These are phyloP conservation scores for Gymnorhina tibicen DNA, from an alignment of 2,113 vertebrate genomes.

Conservation along the genomic window DNA sequence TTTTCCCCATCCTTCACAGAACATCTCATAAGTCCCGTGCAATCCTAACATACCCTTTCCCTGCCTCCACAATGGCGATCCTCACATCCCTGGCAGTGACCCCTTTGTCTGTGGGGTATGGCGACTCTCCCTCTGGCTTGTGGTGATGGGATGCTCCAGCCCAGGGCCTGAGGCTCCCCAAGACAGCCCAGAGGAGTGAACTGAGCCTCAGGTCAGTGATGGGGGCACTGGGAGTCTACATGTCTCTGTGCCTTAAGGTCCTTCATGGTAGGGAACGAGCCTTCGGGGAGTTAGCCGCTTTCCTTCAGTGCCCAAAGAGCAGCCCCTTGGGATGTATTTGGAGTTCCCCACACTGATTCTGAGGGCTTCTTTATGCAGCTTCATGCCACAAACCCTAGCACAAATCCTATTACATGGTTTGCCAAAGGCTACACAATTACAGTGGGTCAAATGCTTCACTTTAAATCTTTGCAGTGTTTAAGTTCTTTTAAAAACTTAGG, in stretches of 20 bases:
- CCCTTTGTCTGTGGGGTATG: not conserved
- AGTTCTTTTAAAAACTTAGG: not conserved
- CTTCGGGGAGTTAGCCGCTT: fast-evolving
- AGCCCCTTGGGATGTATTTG: not conserved
- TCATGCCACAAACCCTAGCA: not conserved
- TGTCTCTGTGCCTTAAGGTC: not conserved
- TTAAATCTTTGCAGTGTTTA: not conserved
- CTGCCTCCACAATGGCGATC: fast-evolving
- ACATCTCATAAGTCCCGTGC: fast-evolving
- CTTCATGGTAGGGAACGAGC: not conserved
- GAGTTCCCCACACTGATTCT: too few relatives aligned
- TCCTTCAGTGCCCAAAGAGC: fast-evolving
- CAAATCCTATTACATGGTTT: not conserved
- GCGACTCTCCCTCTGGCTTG: fast-evolving
- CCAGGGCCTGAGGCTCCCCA: not conserved
- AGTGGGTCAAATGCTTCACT: not conserved
- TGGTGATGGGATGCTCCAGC: not conserved
- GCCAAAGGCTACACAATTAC: not conserved
- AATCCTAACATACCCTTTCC: not conserved
- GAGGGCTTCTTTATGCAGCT: not conserved
- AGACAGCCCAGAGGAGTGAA: not conserved
- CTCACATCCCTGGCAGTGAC: too few relatives aligned
- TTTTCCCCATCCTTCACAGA: not conserved
- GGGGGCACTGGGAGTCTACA: fast-evolving
- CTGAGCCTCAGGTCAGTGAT: fast-evolving